These are phyloP conservation scores for Champsocephalus esox DNA, from an alignment of 2,797 vertebrate genomes.

Conservation along the genomic window DNA sequence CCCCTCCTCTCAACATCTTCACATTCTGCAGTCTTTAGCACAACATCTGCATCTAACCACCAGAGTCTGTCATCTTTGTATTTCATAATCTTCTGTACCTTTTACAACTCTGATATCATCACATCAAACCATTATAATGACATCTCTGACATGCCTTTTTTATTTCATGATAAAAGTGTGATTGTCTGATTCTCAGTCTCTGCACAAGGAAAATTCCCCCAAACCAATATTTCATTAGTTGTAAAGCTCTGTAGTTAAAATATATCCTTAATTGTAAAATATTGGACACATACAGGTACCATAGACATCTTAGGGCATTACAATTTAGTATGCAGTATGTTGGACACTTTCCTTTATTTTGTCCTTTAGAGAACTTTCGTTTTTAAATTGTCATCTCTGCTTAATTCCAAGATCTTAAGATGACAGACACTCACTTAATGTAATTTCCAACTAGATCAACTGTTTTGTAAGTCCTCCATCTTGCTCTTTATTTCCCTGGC, in stretches of 20 bases:
- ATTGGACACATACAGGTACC: slow-evolving; percentile 18
- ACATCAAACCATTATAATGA: not conserved
- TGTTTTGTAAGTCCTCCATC: slow-evolving; percentile 19
- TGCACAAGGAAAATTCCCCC: no score
- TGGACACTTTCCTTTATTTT: not conserved
- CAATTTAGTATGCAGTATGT: not conserved
- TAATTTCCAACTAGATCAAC: not conserved
- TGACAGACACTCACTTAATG: not conserved
- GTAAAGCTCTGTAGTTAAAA: not conserved
- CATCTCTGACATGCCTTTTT: not conserved
- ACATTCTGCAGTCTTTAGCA: slow-evolving; percentile 11
- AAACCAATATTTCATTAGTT: not conserved
- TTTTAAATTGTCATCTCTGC: not conserved
- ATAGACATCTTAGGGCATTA: not conserved
- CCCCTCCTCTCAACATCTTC: slow-evolving; percentile 2
- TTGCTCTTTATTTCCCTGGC: slow-evolving; percentile 14
- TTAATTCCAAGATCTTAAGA: not conserved
- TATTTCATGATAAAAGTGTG: not conserved
- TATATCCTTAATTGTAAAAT: slow-evolving; percentile 1
- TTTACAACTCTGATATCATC: slow-evolving; percentile 7
- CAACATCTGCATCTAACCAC: not conserved
- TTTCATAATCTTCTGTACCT: slow-evolving; percentile 1
- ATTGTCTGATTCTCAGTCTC: not conserved
- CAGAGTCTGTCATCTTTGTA: slow-evolving; percentile 5
- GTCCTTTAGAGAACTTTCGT: not conserved